Evolutionary conservation across 2,113 vertebrate genomes (phyloP).

Genomic region (Macrotis lagotis): DNA sequence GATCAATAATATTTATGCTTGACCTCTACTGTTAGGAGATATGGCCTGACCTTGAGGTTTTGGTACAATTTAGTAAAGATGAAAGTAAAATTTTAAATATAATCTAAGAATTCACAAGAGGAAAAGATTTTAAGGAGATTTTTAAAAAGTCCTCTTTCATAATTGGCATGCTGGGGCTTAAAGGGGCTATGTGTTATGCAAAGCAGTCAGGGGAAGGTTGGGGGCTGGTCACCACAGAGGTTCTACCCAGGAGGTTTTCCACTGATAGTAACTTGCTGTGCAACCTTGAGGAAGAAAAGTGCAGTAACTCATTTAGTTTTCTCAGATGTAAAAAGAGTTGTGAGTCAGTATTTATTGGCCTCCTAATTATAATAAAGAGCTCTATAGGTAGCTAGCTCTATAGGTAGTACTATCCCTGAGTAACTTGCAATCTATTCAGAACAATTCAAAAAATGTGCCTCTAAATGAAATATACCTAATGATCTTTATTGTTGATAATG

Average conservation of each 20-base stretch:
- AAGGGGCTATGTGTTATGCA: background rate
- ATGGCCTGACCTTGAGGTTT: background rate
- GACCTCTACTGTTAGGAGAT: constrained; percentile 3
- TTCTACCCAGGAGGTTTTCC: background rate
- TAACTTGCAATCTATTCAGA: constrained; percentile 11
- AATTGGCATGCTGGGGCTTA: background rate
- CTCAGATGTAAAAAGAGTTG: constrained; percentile 19
- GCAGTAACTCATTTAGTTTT: background rate
- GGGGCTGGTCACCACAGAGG: background rate
- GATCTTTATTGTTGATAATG: background rate
- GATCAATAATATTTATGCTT: constrained; percentile 24
- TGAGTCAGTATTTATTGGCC: background rate
- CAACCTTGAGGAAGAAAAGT: background rate
- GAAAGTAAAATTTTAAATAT: background rate
- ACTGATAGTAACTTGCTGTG: background rate
- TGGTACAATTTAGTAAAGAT: constrained; percentile 10
- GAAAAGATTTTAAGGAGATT: background rate
- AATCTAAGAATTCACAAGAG: background rate
- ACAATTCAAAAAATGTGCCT: background rate
- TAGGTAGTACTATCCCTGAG: background rate
- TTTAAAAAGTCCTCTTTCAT: constrained; percentile 16
- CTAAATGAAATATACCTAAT: background rate
- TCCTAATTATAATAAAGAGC: background rate
- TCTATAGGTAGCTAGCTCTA: background rate
- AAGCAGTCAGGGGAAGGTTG: background rate